phyloP scores from a whole-genome alignment of 2,888 invertebrate species.

The Aradus depressus region DNA sequence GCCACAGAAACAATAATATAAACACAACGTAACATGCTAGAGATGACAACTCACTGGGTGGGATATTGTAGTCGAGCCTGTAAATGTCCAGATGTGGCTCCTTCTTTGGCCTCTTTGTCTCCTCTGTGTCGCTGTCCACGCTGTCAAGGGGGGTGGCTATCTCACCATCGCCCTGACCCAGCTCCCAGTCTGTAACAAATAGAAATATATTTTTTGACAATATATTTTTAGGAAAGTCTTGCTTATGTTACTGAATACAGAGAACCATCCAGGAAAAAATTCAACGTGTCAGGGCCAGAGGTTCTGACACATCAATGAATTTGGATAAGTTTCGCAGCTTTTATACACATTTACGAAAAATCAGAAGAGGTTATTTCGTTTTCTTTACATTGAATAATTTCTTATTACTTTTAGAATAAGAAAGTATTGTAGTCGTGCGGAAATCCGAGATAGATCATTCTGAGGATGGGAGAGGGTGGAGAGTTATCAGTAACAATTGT shows the following conservation, averaged over 20 bases:
- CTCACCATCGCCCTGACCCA: slow-evolving; percentile 36
- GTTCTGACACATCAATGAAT: no score
- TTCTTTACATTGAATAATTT: no score
- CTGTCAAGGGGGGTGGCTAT: slow-evolving; percentile 28
- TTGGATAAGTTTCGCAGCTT: no score
- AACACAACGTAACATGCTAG: neutral
- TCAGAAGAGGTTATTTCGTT: no score
- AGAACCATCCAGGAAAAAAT: neutral
- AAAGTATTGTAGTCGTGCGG: no score
- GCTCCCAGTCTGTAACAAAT: slow-evolving; percentile 38
- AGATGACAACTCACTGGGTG: slow-evolving; percentile 27
- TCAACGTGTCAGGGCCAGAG: no score
- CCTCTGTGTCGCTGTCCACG: slow-evolving; percentile 31
- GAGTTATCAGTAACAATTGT: no score
- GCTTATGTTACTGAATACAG: neutral
- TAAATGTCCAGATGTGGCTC: slow-evolving; percentile 30
- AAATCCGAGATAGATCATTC: no score
- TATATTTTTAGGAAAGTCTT: neutral
- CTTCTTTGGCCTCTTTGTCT: slow-evolving; percentile 22
- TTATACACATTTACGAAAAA: no score
- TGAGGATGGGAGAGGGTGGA: no score
- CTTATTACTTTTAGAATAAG: no score
- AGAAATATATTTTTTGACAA: neutral
- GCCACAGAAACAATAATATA: neutral
- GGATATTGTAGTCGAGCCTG: slow-evolving; percentile 32